Evolutionary conservation across 1,140 invertebrate species (phyloP).

Genomic region (Conus betulinus): DNA sequence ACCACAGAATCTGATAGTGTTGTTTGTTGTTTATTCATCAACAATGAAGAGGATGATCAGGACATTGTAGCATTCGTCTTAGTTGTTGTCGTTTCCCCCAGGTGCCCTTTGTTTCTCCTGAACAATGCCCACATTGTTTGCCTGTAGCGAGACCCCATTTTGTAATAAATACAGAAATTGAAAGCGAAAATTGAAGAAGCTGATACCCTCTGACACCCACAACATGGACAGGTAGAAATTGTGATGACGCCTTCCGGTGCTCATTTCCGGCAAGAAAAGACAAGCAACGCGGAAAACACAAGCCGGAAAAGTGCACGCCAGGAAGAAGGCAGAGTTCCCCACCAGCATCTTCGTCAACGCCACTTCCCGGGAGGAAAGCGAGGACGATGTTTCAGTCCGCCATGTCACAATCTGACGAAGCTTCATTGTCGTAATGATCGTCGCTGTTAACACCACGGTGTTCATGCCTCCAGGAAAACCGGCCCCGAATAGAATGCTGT

Average conservation of each 20-base stretch:
- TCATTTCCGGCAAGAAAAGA: background rate
- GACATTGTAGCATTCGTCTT: too few species aligned
- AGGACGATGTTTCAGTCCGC: background rate
- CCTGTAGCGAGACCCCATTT: background rate
- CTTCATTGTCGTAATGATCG: background rate
- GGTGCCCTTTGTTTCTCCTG: too few species aligned
- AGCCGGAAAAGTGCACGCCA: background rate
- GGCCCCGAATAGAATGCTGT: background rate
- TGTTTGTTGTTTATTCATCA: too few species aligned
- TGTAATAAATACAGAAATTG: slow-evolving; percentile 1
- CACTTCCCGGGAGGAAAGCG: background rate
- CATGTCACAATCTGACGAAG: background rate
- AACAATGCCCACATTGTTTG: background rate
- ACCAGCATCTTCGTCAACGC: slow-evolving; percentile 17
- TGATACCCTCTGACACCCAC: background rate
- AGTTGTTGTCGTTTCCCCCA: too few species aligned
- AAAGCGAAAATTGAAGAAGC: background rate
- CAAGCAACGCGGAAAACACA: background rate
- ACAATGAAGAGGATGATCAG: too few species aligned
- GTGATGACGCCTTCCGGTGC: background rate
- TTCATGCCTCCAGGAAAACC: background rate
- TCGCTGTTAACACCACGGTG: background rate
- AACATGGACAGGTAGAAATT: background rate
- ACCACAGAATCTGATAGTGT: too few species aligned
- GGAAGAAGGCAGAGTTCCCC: background rate